Percentiles rank a stretch among this genome's conserved stretches.
Conservation (phyloP, 1,140 invertebrate species). For the Probaryconus sp. region DNA sequence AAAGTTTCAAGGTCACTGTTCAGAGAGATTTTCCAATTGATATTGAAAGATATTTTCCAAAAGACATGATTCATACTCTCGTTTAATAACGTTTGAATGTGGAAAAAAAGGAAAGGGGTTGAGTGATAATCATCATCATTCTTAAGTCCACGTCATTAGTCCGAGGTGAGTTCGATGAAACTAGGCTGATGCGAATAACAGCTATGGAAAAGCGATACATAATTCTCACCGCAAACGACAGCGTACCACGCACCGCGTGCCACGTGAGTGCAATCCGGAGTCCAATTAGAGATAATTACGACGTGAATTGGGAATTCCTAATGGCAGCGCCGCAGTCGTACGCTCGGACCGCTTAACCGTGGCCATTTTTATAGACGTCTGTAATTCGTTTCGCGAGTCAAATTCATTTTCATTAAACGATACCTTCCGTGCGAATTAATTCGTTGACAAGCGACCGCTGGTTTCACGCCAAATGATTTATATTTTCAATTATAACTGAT, state of each 20-base stretch:
- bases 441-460: not conserved
- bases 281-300: slow-evolving; percentile 74
- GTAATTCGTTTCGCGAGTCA: slow-evolving; percentile 58
- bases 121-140: too few species aligned
- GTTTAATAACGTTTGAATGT: not conserved
- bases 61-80: too few species aligned
- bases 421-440: slow-evolving; percentile 21
- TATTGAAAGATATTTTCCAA: slow-evolving; percentile 34
- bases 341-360: slow-evolving; percentile 17
- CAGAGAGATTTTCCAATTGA: slow-evolving; percentile 19
- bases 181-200: slow-evolving; percentile 13
- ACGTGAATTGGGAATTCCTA: slow-evolving; percentile 71
- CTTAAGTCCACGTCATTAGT: slow-evolving; percentile 25
- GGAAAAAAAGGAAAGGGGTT: not conserved
- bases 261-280: slow-evolving; percentile 65
- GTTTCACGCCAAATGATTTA: slow-evolving; percentile 19
- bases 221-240: slow-evolving; percentile 64
- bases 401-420: slow-evolving; percentile 64
- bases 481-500: slow-evolving; percentile 7
- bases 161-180: not conserved
- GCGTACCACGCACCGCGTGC: slow-evolving; percentile 62
- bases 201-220: slow-evolving; percentile 62
- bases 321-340: slow-evolving; percentile 38
- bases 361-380: slow-evolving; percentile 63
- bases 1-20: slow-evolving; percentile 28